Evolutionary conservation across 2,797 vertebrate genomes (phyloP).

Genomic region (Mus spretus): DNA sequence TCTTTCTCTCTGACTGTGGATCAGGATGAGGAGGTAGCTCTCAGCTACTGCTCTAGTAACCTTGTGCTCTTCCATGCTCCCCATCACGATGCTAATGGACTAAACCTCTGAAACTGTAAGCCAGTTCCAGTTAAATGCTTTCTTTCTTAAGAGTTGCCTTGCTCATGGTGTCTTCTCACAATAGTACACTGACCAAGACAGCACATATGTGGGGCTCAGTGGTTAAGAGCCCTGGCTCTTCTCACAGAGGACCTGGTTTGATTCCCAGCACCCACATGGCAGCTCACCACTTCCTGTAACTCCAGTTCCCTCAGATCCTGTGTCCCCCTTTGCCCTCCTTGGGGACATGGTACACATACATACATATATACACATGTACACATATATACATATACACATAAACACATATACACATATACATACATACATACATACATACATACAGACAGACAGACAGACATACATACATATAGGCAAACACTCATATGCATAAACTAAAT

Average conservation of each 20-base stretch:
- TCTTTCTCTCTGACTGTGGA: neutral
- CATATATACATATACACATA: neutral
- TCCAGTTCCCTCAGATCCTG: neutral
- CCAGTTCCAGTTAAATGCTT: neutral
- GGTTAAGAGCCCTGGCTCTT: neutral
- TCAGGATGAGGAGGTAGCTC: neutral
- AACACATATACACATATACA: neutral
- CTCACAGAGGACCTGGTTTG: neutral
- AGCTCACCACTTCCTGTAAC: neutral
- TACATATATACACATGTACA: neutral
- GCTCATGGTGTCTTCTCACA: neutral
- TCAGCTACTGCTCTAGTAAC: neutral
- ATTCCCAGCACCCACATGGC: neutral
- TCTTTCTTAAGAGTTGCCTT: neutral
- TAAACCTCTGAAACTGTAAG: neutral
- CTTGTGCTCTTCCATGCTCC: too few relatives aligned
- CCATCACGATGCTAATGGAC: neutral
- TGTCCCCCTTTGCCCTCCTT: neutral
- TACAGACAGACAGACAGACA: too few relatives aligned
- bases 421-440: neutral
- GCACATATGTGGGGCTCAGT: neutral
- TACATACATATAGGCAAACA: neutral
- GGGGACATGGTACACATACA: neutral
- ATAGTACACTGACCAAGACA: neutral
- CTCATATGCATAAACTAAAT: neutral